Conservation (phyloP, 2,888 invertebrate genomes). For the Pseudococcus longispinus region DNA sequence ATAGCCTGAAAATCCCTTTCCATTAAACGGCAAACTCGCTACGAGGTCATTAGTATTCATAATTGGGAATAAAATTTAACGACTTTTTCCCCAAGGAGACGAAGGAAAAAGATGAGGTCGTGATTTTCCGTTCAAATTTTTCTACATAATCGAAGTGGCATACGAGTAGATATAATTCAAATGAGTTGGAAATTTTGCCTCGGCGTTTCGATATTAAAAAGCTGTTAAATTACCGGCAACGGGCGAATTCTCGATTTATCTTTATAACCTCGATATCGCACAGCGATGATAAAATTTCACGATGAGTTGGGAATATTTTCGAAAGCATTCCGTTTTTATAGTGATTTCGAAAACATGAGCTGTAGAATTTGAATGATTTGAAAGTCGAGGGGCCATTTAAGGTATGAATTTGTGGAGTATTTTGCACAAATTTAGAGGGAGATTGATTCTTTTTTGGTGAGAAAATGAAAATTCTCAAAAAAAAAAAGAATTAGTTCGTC, state of each 20-base stretch:
- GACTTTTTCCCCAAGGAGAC: constrained; percentile 23
- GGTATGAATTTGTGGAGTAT: no score
- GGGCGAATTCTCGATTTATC: background rate
- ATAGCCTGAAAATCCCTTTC: background rate
- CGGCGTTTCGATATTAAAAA: background rate
- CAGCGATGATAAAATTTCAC: background rate
- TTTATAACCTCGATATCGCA: background rate
- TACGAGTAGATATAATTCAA: background rate
- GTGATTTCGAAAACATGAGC: background rate
- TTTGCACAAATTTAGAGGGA: no score
- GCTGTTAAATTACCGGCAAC: background rate
- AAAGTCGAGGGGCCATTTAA: no score
- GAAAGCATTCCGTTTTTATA: background rate
- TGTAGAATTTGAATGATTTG: no score
- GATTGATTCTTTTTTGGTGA: no score
- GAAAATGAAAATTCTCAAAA: no score
- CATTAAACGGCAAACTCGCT: constrained; percentile 2
- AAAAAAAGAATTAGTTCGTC: no score
- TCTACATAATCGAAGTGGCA: background rate
- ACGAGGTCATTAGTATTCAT: constrained; percentile 26
- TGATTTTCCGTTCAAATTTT: background rate
- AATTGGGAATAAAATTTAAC: constrained; percentile 30
- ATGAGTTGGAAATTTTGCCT: background rate
- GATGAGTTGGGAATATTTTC: background rate
- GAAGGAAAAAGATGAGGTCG: background rate